A percentile compares a stretch with the other conserved stretches of the same genome.
phyloP scores from a whole-genome alignment of 2,888 invertebrate genomes.

The Caenorhabditis virilis region DNA sequence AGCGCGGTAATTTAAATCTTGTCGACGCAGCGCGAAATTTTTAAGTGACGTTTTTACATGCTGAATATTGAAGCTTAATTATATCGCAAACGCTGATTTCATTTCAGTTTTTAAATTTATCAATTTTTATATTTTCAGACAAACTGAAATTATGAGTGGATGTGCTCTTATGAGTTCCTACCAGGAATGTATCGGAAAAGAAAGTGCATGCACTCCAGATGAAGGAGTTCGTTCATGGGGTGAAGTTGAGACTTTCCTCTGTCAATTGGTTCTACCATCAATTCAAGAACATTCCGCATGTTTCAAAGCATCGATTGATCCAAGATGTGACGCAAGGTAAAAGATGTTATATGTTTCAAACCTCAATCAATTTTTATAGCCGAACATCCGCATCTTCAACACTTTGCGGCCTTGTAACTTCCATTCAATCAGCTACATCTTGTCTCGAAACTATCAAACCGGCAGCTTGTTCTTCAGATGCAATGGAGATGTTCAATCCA shows the following conservation, averaged over 20 bases:
- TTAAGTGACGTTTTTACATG: too few relatives aligned
- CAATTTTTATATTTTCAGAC: conserved; percentile 28
- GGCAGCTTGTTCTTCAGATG: conserved; percentile 42
- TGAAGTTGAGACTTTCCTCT: conserved; percentile 61
- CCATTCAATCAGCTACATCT: conserved; percentile 40
- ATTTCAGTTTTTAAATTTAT: too few relatives aligned
- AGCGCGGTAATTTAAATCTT: too few relatives aligned
- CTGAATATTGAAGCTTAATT: too few relatives aligned
- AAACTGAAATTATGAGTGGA: conserved; percentile 42
- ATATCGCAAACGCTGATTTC: too few relatives aligned
- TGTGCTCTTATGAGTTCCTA: conserved; percentile 52
- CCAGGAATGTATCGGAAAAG: conserved; percentile 52
- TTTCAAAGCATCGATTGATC: conserved; percentile 43
- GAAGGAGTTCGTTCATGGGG: conserved; percentile 47
- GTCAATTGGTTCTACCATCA: conserved; percentile 63
- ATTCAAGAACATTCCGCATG: conserved; percentile 58
- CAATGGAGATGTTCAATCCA: conserved; percentile 59
- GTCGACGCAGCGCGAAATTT: too few relatives aligned
- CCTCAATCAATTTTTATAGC: too few relatives aligned
- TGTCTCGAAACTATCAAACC: conserved; percentile 39
- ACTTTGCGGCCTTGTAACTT: conserved; percentile 40
- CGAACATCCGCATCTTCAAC: conserved; percentile 20
- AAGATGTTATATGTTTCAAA: too few relatives aligned
- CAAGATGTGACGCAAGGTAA: conserved; percentile 36
- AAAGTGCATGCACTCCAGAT: conserved; percentile 45